Evolutionary conservation across 2,888 invertebrate species (phyloP), one percentile per base, ranked within the genome.

Genomic region (Stenodema calcarata): DNA sequence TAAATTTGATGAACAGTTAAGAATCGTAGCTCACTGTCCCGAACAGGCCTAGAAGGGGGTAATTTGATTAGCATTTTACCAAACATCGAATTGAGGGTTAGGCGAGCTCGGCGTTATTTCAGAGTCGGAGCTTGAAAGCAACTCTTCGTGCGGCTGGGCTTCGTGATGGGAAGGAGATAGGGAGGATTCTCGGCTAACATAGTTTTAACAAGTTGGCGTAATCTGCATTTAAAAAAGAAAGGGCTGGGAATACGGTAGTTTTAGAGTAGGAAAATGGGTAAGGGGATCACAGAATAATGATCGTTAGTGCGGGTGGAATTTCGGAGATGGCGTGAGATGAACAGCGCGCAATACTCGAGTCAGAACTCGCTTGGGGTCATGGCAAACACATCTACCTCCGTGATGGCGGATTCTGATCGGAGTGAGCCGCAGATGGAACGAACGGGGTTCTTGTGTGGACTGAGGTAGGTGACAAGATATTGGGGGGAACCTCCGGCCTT

Each of bases 141-240:
- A 18, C 23, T 27, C 27, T 62, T 62, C 62, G 62, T 62, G 62
- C 62, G 18, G 23, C 3, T 23, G 62, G 62, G 23, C 62, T 62
- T 62, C 62, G 62, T 62, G 62, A 62, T 62, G 62, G 62, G 62
- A 23, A 62, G 62, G 23, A 62, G 62, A 62, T 62, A 62, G 62
- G 62, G 62, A 62, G 62, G 62, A 62, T 62, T 62, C 62, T 62
- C 62, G 23, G 62, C 62, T 62, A 62, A 62, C 62, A 62, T 62
- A 62, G 62, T 62, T 62, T 62, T 62, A 62, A 62, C 62, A 62
- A 62, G 62, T 62, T 62, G 62, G 62, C 62, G 62, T 62, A 62
- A 62, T 62, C 62, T 62, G 27, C 62, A 62, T 62, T 62, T 62
- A 62, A 62, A 62, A 62, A 62, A 62, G 23, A 62, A 62, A 62